A percentile compares a stretch with the other conserved stretches of the same genome.
These are phyloP conservation scores for Agrypnia vestita DNA, from an alignment of 1,140 invertebrate genomes.

Conservation along the genomic window DNA sequence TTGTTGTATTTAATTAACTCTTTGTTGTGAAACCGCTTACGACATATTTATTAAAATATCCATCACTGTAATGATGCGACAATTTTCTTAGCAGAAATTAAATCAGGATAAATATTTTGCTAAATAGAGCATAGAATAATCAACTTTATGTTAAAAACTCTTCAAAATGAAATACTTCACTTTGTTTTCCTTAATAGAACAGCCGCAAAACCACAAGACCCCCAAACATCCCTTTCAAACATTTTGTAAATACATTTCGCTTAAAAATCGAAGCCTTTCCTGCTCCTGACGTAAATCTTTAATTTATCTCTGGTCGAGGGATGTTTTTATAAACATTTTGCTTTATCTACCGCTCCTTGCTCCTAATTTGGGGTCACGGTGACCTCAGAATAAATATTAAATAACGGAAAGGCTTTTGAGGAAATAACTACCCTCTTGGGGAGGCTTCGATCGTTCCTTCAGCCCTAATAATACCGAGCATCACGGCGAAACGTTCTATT, in stretches of 20 bases:
- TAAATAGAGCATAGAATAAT: background rate
- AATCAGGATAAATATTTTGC: background rate
- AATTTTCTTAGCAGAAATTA: background rate
- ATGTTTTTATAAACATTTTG: constrained; percentile 29
- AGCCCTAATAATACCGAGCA: constrained; percentile 1
- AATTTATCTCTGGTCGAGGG: constrained; percentile 34
- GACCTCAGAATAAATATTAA: constrained; percentile 49
- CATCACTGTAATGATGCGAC: too few relatives aligned
- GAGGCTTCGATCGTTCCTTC: constrained; percentile 42
- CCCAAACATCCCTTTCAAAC: constrained; percentile 15
- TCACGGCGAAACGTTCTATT: too few relatives aligned
- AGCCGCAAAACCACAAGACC: background rate
- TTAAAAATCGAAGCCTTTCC: constrained; percentile 12
- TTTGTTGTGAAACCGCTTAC: too few relatives aligned
- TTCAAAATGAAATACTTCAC: background rate
- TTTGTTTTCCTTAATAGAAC: constrained; percentile 21
- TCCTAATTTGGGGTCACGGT: constrained; percentile 46
- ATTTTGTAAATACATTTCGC: constrained; percentile 3
- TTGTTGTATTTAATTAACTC: too few relatives aligned
- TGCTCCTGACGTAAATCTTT: constrained; percentile 34
- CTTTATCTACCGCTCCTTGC: constrained; percentile 1
- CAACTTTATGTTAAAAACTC: too few relatives aligned
- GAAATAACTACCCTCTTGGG: constrained; percentile 4
- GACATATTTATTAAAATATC: too few relatives aligned
- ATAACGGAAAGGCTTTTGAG: constrained; percentile 33